Conservation (phyloP, 2,113 vertebrate genomes). For the Tachycineta bicolor region DNA sequence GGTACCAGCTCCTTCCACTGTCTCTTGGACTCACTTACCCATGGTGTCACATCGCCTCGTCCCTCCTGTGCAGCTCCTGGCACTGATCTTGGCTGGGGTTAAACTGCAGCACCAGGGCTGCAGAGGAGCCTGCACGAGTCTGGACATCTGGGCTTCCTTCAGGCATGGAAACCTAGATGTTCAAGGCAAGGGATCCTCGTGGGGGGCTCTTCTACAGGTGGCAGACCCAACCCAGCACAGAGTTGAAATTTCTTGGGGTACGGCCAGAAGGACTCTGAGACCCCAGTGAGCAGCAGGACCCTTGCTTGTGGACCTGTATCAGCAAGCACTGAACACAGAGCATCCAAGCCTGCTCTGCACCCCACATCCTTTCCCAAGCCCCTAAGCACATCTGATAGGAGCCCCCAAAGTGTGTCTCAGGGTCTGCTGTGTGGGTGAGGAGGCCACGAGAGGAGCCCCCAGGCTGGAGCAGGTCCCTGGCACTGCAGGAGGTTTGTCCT, state of each 20-base stretch:
- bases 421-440: background rate
- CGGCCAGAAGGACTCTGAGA: background rate
- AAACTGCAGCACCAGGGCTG: background rate
- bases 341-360: background rate
- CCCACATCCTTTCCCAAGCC: background rate
- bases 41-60: fast-evolving
- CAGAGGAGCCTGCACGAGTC: fast-evolving
- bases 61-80: background rate
- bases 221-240: background rate
- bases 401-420: background rate
- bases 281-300: background rate
- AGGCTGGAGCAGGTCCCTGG: background rate
- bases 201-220: background rate
- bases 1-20: fast-evolving
- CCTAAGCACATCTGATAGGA: background rate
- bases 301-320: background rate
- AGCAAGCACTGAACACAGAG: background rate
- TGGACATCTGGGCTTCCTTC: background rate
- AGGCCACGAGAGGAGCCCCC: fast-evolving
- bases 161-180: background rate
- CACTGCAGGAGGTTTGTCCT: background rate
- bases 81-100: background rate
- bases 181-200: background rate
- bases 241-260: background rate
- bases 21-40: background rate